These are phyloP conservation scores for Glossosoma conforme DNA, from an alignment of 1,140 invertebrate genomes.

Conservation along the genomic window DNA sequence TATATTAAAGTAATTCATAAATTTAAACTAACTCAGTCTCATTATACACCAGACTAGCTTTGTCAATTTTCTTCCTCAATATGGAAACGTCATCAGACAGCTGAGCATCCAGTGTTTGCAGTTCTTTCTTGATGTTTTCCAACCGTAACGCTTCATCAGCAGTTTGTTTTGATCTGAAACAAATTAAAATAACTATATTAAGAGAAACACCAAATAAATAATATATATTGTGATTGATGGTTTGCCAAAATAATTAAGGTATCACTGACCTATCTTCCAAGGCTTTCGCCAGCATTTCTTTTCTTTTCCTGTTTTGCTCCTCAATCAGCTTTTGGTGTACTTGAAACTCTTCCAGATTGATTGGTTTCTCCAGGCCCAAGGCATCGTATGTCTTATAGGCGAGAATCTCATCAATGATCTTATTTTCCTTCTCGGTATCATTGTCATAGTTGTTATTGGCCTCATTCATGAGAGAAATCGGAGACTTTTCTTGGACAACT, in stretches of 20 bases:
- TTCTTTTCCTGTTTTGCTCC: conserved; percentile 70
- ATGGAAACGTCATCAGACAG: conserved; percentile 67
- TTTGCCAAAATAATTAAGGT: neutral
- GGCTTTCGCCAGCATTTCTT: conserved; percentile 64
- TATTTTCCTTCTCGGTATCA: conserved; percentile 17
- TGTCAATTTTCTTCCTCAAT: conserved; percentile 71
- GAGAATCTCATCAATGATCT: conserved; percentile 24
- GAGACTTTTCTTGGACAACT: neutral
- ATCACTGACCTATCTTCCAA: conserved; percentile 60
- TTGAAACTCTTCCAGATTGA: conserved; percentile 60
- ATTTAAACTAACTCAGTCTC: conserved; percentile 56
- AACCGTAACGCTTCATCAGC: conserved; percentile 64
- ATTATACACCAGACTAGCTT: conserved; percentile 63
- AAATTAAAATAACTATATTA: conserved; percentile 1
- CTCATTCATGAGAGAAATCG: conserved; percentile 12
- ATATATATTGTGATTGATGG: neutral
- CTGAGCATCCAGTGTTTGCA: conserved; percentile 65
- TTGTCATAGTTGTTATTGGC: conserved; percentile 28
- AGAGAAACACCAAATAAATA: conserved; percentile 7
- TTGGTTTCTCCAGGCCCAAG: conserved; percentile 38
- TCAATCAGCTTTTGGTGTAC: conserved; percentile 67
- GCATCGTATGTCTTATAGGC: conserved; percentile 43
- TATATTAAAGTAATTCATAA: neutral
- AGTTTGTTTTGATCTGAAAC: conserved; percentile 52
- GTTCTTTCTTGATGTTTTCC: conserved; percentile 65